These are phyloP conservation scores for Neoseiulus cucumeris DNA, from an alignment of 1,140 invertebrate genomes.

Conservation along the genomic window DNA sequence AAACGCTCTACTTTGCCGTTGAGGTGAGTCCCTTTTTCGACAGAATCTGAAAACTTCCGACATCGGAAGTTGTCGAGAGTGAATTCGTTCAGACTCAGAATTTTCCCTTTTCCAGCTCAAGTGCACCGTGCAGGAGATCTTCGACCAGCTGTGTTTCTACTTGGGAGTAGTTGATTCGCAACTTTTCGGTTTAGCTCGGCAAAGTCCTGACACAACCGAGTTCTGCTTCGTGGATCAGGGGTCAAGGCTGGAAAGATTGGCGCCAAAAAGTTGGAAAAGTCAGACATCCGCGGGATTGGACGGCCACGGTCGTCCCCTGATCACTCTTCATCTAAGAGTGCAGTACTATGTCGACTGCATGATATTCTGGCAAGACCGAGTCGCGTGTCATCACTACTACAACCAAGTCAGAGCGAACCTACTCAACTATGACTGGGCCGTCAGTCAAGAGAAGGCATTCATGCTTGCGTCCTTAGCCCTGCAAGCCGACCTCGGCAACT, in stretches of 20 bases:
- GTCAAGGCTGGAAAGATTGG: slow-evolving; percentile 83
- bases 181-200: slow-evolving; percentile 56
- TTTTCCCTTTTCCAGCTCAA: slow-evolving; percentile 44
- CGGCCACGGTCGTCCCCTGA: slow-evolving; percentile 61
- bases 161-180: slow-evolving; percentile 59
- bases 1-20: slow-evolving; percentile 42
- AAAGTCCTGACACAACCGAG: slow-evolving; percentile 41
- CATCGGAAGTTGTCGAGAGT: too few species aligned
- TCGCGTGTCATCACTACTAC: slow-evolving; percentile 75
- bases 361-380: slow-evolving; percentile 55
- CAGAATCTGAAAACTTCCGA: too few species aligned
- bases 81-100: too few species aligned
- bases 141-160: slow-evolving; percentile 53
- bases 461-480: slow-evolving; percentile 62
- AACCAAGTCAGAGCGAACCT: slow-evolving; percentile 78
- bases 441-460: slow-evolving; percentile 46
- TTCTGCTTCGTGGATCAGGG: slow-evolving; percentile 67
- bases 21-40: slow-evolving; percentile 28
- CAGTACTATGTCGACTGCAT: slow-evolving; percentile 73
- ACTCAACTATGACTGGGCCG: slow-evolving; percentile 29
- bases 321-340: slow-evolving; percentile 74
- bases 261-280: slow-evolving; percentile 80
- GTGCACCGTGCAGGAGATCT: slow-evolving; percentile 57
- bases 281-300: slow-evolving; percentile 80
- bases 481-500: slow-evolving; percentile 74